phyloP scores from a whole-genome alignment of 2,797 vertebrate genomes.

The Champsocephalus esox region DNA sequence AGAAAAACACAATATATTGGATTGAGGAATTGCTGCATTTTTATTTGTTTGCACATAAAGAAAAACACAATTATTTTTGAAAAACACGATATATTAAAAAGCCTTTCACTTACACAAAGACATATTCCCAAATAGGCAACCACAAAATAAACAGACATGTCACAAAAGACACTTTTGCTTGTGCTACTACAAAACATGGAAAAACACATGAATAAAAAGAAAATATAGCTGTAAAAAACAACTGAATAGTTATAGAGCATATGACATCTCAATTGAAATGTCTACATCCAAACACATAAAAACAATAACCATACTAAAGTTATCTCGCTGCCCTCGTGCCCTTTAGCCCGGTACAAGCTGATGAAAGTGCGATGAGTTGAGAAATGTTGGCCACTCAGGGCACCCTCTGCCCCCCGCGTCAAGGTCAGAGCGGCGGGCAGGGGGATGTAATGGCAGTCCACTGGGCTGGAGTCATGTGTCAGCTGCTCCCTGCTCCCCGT shows the following conservation, averaged over 20 bases:
- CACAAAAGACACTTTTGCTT: neutral
- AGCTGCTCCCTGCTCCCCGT: slow-evolving; percentile 56
- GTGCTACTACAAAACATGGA: neutral
- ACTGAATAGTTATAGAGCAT: neutral
- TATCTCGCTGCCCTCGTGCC: neutral
- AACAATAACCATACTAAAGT: neutral
- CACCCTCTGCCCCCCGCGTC: slow-evolving; percentile 29
- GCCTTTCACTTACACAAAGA: neutral
- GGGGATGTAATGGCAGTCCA: slow-evolving; percentile 42
- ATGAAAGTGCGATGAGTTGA: slow-evolving; percentile 30
- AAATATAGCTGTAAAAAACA: neutral
- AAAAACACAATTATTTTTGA: neutral
- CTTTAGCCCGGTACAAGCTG: slow-evolving; percentile 3
- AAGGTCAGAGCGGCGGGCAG: slow-evolving; percentile 54
- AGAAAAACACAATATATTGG: neutral
- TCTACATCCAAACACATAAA: neutral
- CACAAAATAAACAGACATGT: neutral
- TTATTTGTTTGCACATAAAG: neutral
- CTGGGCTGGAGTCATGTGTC: slow-evolving; percentile 51
- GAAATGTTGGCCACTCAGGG: slow-evolving; percentile 35
- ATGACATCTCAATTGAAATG: neutral
- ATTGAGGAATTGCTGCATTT: neutral
- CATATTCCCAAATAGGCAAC: neutral
- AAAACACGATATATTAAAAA: neutral
- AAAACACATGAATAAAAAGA: neutral